Conservation (phyloP, 64 coral and sea anemone genomes). For the Actinia tenebrosa region DNA sequence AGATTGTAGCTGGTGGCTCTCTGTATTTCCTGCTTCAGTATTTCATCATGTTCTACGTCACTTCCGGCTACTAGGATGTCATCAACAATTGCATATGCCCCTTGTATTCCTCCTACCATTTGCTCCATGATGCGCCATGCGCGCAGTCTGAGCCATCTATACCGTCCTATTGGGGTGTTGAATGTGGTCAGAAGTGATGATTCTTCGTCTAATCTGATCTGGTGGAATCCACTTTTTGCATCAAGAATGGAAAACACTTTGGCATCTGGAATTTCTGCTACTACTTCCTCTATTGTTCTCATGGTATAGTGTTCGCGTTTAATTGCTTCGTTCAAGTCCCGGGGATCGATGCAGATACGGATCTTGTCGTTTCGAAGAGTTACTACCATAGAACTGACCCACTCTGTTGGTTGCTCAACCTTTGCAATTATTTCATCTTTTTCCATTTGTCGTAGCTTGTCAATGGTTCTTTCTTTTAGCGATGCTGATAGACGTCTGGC, state of each 20-base stretch:
- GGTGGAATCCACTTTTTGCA: slow-evolving; percentile 31
- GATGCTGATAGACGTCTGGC: slow-evolving; percentile 28
- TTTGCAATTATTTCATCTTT: background rate
- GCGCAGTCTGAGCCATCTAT: background rate
- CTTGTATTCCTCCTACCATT: background rate
- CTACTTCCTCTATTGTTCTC: slow-evolving; percentile 41
- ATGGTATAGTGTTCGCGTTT: slow-evolving; percentile 43
- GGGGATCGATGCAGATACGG: slow-evolving; percentile 50
- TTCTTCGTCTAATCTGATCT: slow-evolving; percentile 22
- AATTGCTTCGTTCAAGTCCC: slow-evolving; percentile 51
- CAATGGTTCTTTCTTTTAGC: slow-evolving; percentile 42
- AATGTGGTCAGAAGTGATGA: background rate
- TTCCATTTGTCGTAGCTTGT: slow-evolving; percentile 55
- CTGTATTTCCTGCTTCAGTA: background rate
- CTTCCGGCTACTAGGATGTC: background rate
- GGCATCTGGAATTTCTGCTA: slow-evolving; percentile 47
- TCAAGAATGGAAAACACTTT: slow-evolving; percentile 49
- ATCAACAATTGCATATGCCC: background rate
- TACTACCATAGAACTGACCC: slow-evolving; percentile 70
- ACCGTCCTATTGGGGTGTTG: slow-evolving; percentile 6
- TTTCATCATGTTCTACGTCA: background rate
- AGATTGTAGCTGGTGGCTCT: background rate
- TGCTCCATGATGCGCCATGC: background rate
- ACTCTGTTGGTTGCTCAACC: slow-evolving; percentile 42
- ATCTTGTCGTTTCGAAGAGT: slow-evolving; percentile 37